These are phyloP conservation scores for Nyctibius grandis DNA, from an alignment of 2,797 vertebrate species.

Conservation along the genomic window DNA sequence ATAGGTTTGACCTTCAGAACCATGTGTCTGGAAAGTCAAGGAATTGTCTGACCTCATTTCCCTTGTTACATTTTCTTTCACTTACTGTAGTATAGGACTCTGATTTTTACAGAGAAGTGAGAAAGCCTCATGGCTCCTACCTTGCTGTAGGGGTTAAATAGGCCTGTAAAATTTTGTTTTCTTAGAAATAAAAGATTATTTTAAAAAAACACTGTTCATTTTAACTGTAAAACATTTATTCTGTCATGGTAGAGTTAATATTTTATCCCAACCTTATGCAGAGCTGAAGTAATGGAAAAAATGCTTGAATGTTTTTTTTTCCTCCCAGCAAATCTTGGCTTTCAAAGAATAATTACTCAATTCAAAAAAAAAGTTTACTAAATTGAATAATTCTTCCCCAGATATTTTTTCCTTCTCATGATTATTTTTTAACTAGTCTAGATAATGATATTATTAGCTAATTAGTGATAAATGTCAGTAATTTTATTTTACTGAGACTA, in stretches of 20 bases:
- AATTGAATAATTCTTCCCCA: conserved; percentile 25
- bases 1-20: not conserved
- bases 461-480: conserved; percentile 61
- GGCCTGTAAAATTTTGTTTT: not conserved
- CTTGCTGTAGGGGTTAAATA: not conserved
- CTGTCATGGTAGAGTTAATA: not conserved
- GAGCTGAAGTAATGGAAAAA: not conserved
- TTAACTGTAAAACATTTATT: not conserved
- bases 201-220: not conserved
- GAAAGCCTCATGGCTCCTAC: not conserved
- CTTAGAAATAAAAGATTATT: not conserved
- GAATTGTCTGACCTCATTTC: not conserved
- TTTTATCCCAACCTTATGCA: not conserved
- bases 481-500: conserved; percentile 43
- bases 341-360: not conserved
- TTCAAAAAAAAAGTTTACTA: not conserved
- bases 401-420: not conserved
- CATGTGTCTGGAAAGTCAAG: not conserved
- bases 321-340: not conserved
- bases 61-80: not conserved
- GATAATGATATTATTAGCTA: conserved; percentile 54
- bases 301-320: not conserved
- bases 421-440: conserved; percentile 27
- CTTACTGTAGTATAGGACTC: fast-evolving
- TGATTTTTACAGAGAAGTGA: not conserved